Base-by-base conservation (phyloP, 1,140 invertebrate species). In the Proales similis region DNA sequence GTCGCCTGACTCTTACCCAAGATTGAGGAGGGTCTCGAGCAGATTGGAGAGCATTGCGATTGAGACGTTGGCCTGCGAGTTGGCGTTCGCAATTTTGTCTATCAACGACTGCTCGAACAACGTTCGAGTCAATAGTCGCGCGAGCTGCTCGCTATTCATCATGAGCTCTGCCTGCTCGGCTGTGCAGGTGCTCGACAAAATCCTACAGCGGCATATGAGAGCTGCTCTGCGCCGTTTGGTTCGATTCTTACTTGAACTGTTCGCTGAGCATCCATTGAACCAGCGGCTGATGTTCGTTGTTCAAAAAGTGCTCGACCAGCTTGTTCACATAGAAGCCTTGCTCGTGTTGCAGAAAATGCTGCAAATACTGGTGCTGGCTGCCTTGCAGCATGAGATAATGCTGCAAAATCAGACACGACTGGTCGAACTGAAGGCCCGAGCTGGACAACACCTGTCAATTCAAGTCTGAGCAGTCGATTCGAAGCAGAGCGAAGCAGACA, bases 241-340 rank as follows among this genome's bases (percentile, higher is more conserved):
- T 11, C 27, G 24, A 26, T 24, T 27, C 2, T 32, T 53, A 57
- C 51, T 57, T 57, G 1, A 57, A 14, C 1, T 42, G 29, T 57
- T 57, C 51, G 0, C 36, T 57, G 11, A 57, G 27, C 51, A 57
- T 57, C 51, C 51, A 57, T 57, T 57, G 51, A 1, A 42, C 39
- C 27, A 42, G 39, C 6, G 33, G 20, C 29, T 24, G 39, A 2
- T 57, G 7, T 19, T 29, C 36, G 7, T 42, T 19, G 22, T 42
- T 57, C 19, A 42, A 42, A 24, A 57, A 57, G 2, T 42, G 17
- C 11, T 57, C 51, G 11, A 57, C n/a, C 9, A 57, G 7, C 32
- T 42, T 4, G 32, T 57, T 39, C 30, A 42, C 32, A 14, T 57
- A 57, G 20, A 57, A 17, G 39, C 45, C 36, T 4, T 42, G 36